Evolutionary conservation across 2,113 vertebrate genomes (phyloP).

Genomic region (Pomatostomus ruficeps): DNA sequence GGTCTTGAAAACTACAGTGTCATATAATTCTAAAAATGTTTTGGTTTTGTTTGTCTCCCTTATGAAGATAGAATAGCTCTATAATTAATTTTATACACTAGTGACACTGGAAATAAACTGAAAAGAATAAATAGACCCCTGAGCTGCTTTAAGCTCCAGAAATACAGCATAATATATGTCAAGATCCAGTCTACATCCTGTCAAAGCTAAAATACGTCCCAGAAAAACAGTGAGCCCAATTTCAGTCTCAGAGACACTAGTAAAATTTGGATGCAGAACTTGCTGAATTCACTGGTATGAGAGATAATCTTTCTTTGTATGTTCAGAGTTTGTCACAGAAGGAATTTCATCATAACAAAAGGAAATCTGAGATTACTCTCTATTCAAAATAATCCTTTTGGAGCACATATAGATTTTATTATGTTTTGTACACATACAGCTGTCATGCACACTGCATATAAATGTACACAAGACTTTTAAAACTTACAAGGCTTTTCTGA

Average conservation of each 20-base stretch:
- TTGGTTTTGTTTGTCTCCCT: background rate
- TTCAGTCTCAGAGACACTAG: background rate
- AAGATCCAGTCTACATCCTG: background rate
- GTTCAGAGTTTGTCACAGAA: background rate
- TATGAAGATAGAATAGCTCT: background rate
- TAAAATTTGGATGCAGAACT: background rate
- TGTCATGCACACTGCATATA: background rate
- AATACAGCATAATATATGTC: background rate
- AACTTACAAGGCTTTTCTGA: background rate
- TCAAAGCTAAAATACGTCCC: background rate
- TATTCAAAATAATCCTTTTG: background rate
- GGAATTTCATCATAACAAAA: background rate
- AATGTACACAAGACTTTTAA: background rate
- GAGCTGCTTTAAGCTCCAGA: background rate
- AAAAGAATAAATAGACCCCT: background rate
- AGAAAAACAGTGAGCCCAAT: background rate
- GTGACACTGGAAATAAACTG: background rate
- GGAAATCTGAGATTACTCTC: background rate
- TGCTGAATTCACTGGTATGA: background rate
- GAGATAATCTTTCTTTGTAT: background rate
- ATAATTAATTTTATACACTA: background rate
- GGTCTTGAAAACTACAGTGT: background rate
- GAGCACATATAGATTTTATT: background rate
- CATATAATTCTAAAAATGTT: background rate
- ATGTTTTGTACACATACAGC: background rate